Evolutionary conservation across 2,888 invertebrate species (phyloP), one percentile per base, ranked within the genome.

Genomic region (Caenorhabditis zanzibari): DNA sequence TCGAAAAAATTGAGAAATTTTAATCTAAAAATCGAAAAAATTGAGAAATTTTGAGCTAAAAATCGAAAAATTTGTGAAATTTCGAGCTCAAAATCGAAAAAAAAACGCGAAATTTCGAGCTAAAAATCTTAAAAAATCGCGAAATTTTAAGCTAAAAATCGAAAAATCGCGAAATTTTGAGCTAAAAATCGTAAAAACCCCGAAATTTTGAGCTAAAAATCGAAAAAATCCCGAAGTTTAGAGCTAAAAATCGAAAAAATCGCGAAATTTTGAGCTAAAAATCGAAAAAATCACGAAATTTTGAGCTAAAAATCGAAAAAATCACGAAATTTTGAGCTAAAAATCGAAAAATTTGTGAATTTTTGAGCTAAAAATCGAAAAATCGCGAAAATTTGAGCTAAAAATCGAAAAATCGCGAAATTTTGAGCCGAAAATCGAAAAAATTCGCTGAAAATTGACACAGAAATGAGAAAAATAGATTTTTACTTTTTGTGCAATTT

Each of bases 51-150:
- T 52, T 16, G 3, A 19, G 5, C 1, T 49, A 19, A 49, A 24
- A 72, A 63, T 56, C 22, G 7, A n/a, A 6, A 3, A 44, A 52
- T 56, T 64, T 75, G 44, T 5, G 0, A 52, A 3, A 22, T 52
- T 52, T 52, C 22, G 19, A 22, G n/a, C 52, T 22, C 19, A 49
- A 49, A 49, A 19, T 22, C 7, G 32, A 32, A 7, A 7, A 32
- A 32, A 32, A 7, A 32, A 32, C 4, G 6, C 19, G 26, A 10
- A 26, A 1, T 47, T 73, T 54, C 16, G 14, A 28, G 58, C 26
- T 16, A 3, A 28, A 59, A 59, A 59, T 32, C 49, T n/a, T 14
- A 52, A 52, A 52, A 52, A 5, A 26, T 28, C 14, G 32, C 5
- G 28, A 56, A 26, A 26, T 49, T 49, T 49, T 3, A 19, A n/a